Evolutionary conservation across 1,140 invertebrate species (phyloP), one percentile per base, ranked within the genome.

Genomic region (Heliothis virescens): DNA sequence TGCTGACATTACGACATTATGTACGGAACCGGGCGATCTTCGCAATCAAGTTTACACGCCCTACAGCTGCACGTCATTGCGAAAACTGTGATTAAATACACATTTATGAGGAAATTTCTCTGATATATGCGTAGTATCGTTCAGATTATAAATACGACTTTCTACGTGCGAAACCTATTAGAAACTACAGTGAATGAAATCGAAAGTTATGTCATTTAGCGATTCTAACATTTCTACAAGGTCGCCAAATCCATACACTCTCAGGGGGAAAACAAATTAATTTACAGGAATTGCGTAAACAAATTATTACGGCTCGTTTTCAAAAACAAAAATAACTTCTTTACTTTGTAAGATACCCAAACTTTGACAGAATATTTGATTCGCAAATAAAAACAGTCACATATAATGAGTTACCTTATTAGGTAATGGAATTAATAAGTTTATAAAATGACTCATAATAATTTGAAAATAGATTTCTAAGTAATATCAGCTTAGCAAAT

Each of bases 11-110:
- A 50, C 74, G 18, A 67, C 69, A 75, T 69, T 26, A 47, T 47
- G 4, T 34, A 69, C 52, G 52, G 69, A 72, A 75, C 71, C 79
- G 18, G 72, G 62, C 29, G 69, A 73, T 76, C 71, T 81, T 72
- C 65, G 79, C 79, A 83, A 83, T 71, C 76, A 55, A 81, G 79
- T 83, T 83, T 81, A 79, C 79, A 83, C 76, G 71, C 63, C 79
- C 57, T 65, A 67, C 34, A 57, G 71, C 57, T 52, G 75, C 50
- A 34, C 62, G 65, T 76, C 76, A 79, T 83, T 79, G 62, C 76
- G 79, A 80, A 76, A 83, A 80, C 71, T 65, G 48, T 50, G 60
- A 78, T 78, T 78, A 67, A 78, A 69, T 59, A 78, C 18, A 21
- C 75, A 77, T 65, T 53, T 53, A 77, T 77, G 47, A 63, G 10